phyloP scores from a whole-genome alignment of 2,113 vertebrate species.

The Tiliqua scincoides region DNA sequence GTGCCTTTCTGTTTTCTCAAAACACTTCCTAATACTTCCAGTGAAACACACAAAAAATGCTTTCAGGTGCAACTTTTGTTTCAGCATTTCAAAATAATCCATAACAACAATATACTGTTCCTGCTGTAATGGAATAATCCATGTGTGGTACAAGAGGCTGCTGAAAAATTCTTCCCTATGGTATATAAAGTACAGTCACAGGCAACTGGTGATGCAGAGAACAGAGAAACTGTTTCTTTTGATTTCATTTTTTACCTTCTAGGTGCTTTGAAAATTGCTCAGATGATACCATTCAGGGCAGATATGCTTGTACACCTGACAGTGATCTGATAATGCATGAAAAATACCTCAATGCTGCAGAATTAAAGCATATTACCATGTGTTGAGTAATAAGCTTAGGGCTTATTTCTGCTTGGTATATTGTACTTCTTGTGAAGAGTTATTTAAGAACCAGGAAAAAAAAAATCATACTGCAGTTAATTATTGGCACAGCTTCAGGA shows the following conservation, averaged over 20 bases:
- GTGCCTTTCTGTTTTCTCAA: not conserved
- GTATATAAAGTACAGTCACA: conserved; percentile 1
- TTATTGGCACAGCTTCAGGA: not conserved
- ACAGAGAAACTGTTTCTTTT: not conserved
- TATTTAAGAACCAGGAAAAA: not conserved
- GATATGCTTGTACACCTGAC: not conserved
- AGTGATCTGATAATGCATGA: not conserved
- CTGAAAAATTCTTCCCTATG: not conserved
- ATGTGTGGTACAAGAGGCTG: not conserved
- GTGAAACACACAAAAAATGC: not conserved
- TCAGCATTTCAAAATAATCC: not conserved
- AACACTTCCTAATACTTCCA: not conserved
- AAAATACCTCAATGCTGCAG: not conserved
- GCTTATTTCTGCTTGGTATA: not conserved
- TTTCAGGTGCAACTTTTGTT: conserved; percentile 15
- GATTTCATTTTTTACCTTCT: conserved; percentile 11
- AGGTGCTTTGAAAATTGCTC: not conserved
- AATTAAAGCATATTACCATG: not conserved
- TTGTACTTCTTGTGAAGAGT: not conserved
- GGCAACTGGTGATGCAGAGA: not conserved
- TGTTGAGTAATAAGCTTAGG: not conserved
- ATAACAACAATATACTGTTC: not conserved
- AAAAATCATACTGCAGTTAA: fast-evolving
- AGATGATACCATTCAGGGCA: not conserved
- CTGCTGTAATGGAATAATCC: conserved; percentile 5